Percentiles rank a stretch among this genome's conserved stretches.
Evolutionary conservation across 2,113 vertebrate genomes (phyloP).

Genomic region (Odobenus rosmarus): DNA sequence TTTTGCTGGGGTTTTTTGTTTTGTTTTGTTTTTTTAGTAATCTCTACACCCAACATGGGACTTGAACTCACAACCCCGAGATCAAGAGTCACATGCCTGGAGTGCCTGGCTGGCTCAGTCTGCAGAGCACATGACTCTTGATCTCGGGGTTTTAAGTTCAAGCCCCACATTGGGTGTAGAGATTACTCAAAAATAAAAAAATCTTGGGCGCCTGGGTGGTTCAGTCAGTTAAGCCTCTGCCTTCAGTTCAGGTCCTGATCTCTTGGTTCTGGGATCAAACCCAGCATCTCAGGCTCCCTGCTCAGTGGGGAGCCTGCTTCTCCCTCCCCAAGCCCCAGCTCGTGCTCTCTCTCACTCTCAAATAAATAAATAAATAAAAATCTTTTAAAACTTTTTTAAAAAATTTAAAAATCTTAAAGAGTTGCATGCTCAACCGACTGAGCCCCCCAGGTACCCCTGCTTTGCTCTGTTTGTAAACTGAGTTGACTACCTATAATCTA

Average conservation of each 20-base stretch:
- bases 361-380: background rate
- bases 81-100: background rate
- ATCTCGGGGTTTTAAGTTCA: background rate
- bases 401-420: background rate
- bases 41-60: background rate
- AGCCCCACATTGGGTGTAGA: background rate
- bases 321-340: accelerated
- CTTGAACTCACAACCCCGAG: background rate
- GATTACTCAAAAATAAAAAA: background rate
- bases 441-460: background rate
- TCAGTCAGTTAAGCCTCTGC: background rate
- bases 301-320: background rate
- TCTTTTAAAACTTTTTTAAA: too few relatives aligned
- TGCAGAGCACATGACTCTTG: background rate
- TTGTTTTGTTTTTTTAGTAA: background rate
- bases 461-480: background rate
- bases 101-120: background rate
- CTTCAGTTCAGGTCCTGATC: background rate
- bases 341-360: background rate
- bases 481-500: background rate
- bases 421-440: background rate
- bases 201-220: background rate
- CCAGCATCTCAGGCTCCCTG: background rate
- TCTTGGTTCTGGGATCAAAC: background rate
- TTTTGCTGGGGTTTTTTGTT: background rate